phyloP scores from a whole-genome alignment of 2,797 vertebrate species.

The Sebastes matsubarae region DNA sequence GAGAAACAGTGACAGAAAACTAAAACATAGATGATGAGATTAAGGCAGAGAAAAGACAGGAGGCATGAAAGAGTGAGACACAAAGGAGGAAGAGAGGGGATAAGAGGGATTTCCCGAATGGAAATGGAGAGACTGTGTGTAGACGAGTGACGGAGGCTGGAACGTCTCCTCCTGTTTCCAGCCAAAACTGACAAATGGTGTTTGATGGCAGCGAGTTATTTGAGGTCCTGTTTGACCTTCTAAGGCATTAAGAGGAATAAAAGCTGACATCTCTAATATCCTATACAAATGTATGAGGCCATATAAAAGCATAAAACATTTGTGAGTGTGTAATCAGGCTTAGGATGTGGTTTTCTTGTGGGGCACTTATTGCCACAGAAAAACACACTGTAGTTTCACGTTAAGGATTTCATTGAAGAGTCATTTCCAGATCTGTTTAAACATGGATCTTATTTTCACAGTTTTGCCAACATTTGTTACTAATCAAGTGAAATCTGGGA shows the following conservation, averaged over 20 bases:
- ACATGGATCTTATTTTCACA: neutral
- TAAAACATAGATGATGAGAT: constrained; percentile 46
- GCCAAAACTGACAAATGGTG: constrained; percentile 22
- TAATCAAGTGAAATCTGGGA: neutral
- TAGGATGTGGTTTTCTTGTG: neutral
- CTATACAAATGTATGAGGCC: neutral
- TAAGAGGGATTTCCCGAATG: constrained; percentile 50
- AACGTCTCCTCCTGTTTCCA: constrained; percentile 16
- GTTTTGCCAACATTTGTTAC: neutral
- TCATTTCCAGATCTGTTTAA: neutral
- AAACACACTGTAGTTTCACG: neutral
- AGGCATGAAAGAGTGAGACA: constrained; percentile 2
- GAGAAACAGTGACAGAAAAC: constrained; percentile 26
- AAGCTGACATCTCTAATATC: neutral
- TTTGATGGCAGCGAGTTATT: constrained; percentile 19
- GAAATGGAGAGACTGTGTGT: constrained; percentile 25
- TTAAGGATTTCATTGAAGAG: neutral
- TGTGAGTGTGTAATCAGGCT: neutral
- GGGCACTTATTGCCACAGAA: too few relatives aligned
- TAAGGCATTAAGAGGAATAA: constrained; percentile 12
- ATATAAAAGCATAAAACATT: neutral
- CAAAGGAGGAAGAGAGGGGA: constrained; percentile 8
- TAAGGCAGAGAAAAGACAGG: constrained; percentile 9
- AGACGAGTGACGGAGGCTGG: neutral
- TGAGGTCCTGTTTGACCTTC: constrained; percentile 22